These are phyloP conservation scores for Emydoidea blandingii DNA, from an alignment of 2,797 vertebrate species.

Conservation along the genomic window DNA sequence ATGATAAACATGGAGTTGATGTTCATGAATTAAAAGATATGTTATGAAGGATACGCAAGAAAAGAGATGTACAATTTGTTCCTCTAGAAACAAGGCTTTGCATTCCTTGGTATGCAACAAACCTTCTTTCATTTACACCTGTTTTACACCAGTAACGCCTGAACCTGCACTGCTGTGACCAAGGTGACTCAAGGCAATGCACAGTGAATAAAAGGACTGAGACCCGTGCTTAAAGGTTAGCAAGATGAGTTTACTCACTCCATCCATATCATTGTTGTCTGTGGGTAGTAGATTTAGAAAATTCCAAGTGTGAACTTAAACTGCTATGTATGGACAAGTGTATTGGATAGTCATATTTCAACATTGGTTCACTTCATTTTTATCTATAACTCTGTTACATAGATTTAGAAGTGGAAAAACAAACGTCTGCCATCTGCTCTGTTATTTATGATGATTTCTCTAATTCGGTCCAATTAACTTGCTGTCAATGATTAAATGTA, in stretches of 20 bases:
- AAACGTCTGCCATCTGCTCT: slow-evolving; percentile 89
- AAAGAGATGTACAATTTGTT: background rate
- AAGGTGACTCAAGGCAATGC: background rate
- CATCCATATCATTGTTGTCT: background rate
- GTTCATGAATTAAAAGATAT: background rate
- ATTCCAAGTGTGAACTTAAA: slow-evolving; percentile 1
- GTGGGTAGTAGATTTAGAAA: slow-evolving; percentile 15
- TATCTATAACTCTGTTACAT: slow-evolving; percentile 70
- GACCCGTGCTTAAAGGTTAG: background rate
- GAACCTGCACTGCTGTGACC: background rate
- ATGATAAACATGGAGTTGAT: background rate
- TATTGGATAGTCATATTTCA: slow-evolving; percentile 4
- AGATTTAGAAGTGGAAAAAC: slow-evolving; percentile 76
- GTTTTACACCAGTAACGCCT: background rate
- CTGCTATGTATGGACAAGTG: background rate
- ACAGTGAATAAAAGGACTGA: background rate
- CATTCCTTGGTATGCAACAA: background rate
- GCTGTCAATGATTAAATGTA: slow-evolving; percentile 93
- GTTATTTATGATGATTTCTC: slow-evolving; percentile 90
- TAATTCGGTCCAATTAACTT: slow-evolving; percentile 92
- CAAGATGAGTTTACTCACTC: slow-evolving; percentile 11
- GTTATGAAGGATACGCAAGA: background rate
- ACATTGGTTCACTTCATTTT: slow-evolving; percentile 62
- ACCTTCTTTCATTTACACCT: background rate
- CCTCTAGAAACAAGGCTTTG: background rate